These are phyloP conservation scores for Leucoraja erinaceus DNA, from an alignment of 2,113 vertebrate genomes.

Conservation along the genomic window DNA sequence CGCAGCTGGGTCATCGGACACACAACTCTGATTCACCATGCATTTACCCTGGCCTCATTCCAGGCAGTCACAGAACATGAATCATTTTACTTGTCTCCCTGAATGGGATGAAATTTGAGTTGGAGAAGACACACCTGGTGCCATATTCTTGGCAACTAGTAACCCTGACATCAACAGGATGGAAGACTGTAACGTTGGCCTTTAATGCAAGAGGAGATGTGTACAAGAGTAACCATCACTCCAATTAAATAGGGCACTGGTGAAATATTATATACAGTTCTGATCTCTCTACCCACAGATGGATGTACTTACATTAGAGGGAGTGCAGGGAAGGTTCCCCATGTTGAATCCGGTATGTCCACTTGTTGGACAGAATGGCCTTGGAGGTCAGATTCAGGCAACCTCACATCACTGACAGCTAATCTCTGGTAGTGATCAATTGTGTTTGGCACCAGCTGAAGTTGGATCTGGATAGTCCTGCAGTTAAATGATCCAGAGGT, in stretches of 20 bases:
- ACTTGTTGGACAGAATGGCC: neutral
- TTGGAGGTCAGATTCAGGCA: neutral
- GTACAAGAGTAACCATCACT: no score
- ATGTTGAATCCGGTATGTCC: neutral
- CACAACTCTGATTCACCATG: neutral
- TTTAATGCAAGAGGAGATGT: no score
- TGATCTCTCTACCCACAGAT: no score
- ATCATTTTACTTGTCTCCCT: no score
- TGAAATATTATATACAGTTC: no score
- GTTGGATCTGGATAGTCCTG: neutral
- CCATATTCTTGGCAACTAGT: neutral
- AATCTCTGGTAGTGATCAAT: neutral
- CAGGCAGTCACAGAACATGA: neutral
- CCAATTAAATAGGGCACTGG: no score
- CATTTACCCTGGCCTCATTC: neutral
- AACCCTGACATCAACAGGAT: neutral
- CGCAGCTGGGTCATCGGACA: neutral
- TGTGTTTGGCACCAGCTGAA: neutral
- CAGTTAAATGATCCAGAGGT: no score
- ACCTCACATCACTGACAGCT: neutral
- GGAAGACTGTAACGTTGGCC: no score
- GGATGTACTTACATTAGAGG: no score
- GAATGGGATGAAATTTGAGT: neutral
- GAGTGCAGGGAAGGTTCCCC: no score
- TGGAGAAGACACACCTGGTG: neutral